Conservation (phyloP, 2,113 vertebrate genomes). For the Oenanthe oenanthe region DNA sequence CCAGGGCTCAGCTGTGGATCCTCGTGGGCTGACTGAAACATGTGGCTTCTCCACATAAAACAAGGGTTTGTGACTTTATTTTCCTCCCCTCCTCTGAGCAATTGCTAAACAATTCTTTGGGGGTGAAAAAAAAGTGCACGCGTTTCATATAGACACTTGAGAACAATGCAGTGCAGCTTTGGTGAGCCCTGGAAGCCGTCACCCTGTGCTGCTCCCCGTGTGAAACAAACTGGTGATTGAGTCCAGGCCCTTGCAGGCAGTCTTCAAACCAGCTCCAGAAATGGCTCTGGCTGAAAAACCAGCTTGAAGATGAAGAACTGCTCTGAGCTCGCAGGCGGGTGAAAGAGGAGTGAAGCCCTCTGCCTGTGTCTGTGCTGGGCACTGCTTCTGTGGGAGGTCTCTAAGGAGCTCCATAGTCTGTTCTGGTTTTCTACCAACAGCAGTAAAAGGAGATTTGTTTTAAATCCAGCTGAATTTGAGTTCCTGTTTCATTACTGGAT, state of each 20-base stretch:
- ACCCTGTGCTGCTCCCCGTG: not conserved
- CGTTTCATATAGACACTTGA: not conserved
- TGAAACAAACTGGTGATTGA: conserved; percentile 1
- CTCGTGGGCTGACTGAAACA: not conserved
- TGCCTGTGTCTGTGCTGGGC: not conserved
- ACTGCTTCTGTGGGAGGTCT: not conserved
- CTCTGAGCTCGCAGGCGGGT: not conserved
- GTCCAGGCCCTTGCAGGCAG: not conserved
- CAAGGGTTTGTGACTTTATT: conserved; percentile 29
- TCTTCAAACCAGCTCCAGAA: not conserved
- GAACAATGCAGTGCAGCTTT: conserved; percentile 18
- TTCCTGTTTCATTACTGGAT: not conserved
- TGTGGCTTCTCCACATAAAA: conserved; percentile 48
- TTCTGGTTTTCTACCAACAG: not conserved
- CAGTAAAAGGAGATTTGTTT: not conserved
- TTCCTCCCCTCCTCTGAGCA: conserved; percentile 31
- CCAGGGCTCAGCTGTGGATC: not conserved
- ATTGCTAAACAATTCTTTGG: conserved; percentile 37
- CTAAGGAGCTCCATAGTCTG: not conserved
- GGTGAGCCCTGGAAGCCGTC: conserved; percentile 11
- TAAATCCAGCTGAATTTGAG: not conserved
- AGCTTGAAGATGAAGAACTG: not conserved
- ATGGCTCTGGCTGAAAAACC: not conserved
- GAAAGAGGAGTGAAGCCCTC: not conserved
- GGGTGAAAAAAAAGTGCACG: not conserved